Evolutionary conservation across 2,797 vertebrate genomes (phyloP), one percentile per base, ranked within the genome.

Genomic region (Anabas testudineus): DNA sequence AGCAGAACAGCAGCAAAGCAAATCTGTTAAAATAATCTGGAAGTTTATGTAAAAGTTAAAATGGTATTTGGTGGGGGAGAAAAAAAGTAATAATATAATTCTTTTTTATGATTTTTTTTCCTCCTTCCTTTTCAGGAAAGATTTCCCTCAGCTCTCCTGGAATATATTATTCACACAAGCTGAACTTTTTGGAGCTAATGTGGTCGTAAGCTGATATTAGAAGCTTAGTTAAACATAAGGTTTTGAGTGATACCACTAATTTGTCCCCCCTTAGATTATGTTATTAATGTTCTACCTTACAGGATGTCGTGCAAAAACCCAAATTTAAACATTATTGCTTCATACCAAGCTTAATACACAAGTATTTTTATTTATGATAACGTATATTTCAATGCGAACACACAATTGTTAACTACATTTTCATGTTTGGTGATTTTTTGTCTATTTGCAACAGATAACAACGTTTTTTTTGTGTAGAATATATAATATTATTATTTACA

Each of bases 131-230:
- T 43, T 21, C 1, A 2, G 15, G 34, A 32, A 19, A 86, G 46
- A 85, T 83, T 83, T 90, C 72, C 79, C 77, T 54, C 0, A 58
- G 71, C 71, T 78, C 67, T 58, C 76, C 49, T 64, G 63, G 69
- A 81, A 81, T 81, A 67, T 54, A 84, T 88, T 81, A 82, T 83
- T 82, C 78, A 82, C 39, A 67, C 19, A 63, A 54, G 47, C 74
- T 75, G 51, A 53, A 74, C 59, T 74, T 78, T 82, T 71, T 70
- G 41, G 51, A 71, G 52, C 48, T 64, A 63, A 64, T 76, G 56
- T 71, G 68, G 64, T 57, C 55, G 63, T 34, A 73, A 63, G 67
- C 21, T 37, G 45, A 75, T 75, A 79, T 83, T 80, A 74, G 68
- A 43, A 61, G 60, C 63, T 68, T 72, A 37, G 67, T 80, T 76